These are phyloP conservation scores for Alectura lathami DNA, from an alignment of 2,113 vertebrate genomes.

Conservation along the genomic window DNA sequence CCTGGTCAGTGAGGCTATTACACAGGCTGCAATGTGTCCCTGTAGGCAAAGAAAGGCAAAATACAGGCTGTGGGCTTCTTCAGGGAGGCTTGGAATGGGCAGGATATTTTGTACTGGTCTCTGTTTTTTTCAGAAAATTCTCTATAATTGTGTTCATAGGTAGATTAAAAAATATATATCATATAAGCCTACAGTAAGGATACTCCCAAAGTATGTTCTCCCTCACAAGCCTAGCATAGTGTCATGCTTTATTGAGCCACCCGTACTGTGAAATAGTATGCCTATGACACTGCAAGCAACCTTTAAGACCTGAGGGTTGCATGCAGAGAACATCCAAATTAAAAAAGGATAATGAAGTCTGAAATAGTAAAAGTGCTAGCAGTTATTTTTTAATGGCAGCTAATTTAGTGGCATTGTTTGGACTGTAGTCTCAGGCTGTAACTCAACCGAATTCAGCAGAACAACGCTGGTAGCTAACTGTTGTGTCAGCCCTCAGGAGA, in stretches of 20 bases:
- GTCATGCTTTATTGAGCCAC: background rate
- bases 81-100: background rate
- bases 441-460: background rate
- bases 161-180: background rate
- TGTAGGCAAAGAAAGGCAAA: background rate
- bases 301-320: background rate
- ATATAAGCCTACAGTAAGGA: background rate
- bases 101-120: background rate
- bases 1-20: background rate
- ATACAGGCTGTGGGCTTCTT: background rate
- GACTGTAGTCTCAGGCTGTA: background rate
- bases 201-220: background rate
- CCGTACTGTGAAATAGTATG: fast-evolving
- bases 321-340: background rate
- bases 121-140: background rate
- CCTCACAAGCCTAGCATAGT: background rate
- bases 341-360: background rate
- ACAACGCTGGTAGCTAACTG: background rate
- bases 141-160: background rate
- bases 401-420: slow-evolving; percentile 8
- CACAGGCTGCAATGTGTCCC: background rate
- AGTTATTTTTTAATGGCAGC: background rate
- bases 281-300: background rate
- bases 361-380: background rate
- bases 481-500: slow-evolving; percentile 28